Conservation (phyloP, 2,888 invertebrate species). For the Mesorhabditis belari region DNA sequence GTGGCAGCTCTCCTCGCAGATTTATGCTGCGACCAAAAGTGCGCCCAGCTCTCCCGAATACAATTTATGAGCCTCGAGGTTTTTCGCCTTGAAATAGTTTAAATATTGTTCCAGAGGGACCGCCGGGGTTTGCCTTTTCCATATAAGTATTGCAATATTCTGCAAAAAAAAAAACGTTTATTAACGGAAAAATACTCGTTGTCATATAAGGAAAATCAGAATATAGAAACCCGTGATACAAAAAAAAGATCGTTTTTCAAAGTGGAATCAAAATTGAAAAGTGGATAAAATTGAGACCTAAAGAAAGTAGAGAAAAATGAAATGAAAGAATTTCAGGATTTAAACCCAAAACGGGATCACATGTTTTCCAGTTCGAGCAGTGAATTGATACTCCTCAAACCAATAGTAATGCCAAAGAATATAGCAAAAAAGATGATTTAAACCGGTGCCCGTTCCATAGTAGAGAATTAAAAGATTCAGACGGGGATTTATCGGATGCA, state of each 20-base stretch:
- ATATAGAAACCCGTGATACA: too few species aligned
- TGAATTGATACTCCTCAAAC: slow-evolving; percentile 37
- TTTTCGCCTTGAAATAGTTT: background rate
- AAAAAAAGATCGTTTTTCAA: too few species aligned
- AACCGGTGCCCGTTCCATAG: slow-evolving; percentile 29
- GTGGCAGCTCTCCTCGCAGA: too few species aligned
- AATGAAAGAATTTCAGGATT: slow-evolving; percentile 1
- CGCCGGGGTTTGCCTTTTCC: too few species aligned
- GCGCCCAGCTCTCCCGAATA: too few species aligned
- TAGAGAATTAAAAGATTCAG: slow-evolving; percentile 36
- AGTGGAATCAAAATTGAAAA: too few species aligned
- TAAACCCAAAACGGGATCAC: slow-evolving; percentile 42
- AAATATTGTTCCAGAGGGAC: background rate
- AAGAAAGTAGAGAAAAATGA: too few species aligned
- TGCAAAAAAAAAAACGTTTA: too few species aligned
- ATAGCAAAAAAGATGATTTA: slow-evolving; percentile 42
- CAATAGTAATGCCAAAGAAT: slow-evolving; percentile 45
- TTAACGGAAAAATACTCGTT: too few species aligned
- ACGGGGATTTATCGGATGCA: slow-evolving; percentile 35
- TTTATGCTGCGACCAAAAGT: background rate
- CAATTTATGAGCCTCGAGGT: background rate
- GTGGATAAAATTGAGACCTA: too few species aligned
- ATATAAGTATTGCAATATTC: too few species aligned
- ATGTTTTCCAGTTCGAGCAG: slow-evolving; percentile 32
- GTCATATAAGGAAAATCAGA: too few species aligned